Conservation (phyloP, 2,888 invertebrate genomes). For the Stenolophus ochropezus region DNA sequence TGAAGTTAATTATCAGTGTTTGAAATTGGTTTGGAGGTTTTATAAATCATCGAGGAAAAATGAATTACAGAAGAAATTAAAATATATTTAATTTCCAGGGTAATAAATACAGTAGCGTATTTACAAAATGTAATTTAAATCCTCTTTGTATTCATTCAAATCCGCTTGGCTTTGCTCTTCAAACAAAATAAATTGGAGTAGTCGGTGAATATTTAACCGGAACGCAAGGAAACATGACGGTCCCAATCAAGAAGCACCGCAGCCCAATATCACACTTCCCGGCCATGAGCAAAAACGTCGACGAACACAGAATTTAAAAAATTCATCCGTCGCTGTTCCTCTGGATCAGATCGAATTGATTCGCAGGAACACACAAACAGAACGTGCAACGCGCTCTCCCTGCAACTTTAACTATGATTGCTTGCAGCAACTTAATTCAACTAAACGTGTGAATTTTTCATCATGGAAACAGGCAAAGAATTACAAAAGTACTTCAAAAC, state of each 20-base stretch:
- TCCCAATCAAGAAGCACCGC: conserved; percentile 12
- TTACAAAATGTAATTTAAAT: background rate
- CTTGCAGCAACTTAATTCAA: background rate
- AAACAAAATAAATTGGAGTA: background rate
- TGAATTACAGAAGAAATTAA: background rate
- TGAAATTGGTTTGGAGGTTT: too few species aligned
- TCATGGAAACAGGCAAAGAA: background rate
- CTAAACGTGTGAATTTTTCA: background rate
- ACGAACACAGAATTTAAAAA: conserved; percentile 46
- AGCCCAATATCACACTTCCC: conserved; percentile 32
- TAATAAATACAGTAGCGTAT: background rate
- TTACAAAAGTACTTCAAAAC: background rate
- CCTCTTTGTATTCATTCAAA: background rate
- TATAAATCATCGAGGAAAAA: background rate
- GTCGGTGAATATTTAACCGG: background rate
- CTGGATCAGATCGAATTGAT: background rate
- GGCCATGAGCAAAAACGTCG: conserved; percentile 15
- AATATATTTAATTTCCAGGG: background rate
- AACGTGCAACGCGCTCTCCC: background rate
- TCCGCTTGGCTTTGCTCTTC: background rate
- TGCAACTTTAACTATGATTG: background rate
- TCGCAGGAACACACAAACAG: background rate
- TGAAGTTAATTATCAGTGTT: too few species aligned
- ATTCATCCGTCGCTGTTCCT: conserved; percentile 30
- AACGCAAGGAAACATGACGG: conserved; percentile 20